Percentiles rank a stretch among this genome's conserved stretches.
Evolutionary conservation across 2,888 invertebrate genomes (phyloP).

Genomic region (Carabus problematicus): DNA sequence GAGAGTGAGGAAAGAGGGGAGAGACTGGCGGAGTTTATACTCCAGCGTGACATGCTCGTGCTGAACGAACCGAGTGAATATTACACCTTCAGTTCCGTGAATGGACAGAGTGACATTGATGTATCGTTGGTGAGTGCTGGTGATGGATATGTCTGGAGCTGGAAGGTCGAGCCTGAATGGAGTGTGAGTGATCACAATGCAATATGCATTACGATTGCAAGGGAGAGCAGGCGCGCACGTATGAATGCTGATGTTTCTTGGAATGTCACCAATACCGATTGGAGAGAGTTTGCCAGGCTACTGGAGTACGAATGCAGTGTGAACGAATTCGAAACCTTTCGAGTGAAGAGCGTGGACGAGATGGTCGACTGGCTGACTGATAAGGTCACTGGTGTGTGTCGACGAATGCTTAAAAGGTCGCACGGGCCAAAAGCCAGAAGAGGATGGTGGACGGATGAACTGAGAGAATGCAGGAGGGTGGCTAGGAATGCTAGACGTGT

Average conservation of each 20-base stretch:
- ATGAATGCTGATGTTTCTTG: background rate
- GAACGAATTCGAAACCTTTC: background rate
- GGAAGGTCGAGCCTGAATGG: background rate
- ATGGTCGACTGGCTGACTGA: background rate
- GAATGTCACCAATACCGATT: background rate
- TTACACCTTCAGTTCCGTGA: conserved; percentile 43
- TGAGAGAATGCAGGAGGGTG: too few relatives aligned
- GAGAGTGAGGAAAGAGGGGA: conserved; percentile 17
- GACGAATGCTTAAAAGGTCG: background rate
- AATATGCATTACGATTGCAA: background rate
- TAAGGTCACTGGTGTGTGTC: background rate
- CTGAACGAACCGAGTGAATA: conserved; percentile 43
- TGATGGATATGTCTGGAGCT: background rate
- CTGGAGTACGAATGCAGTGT: background rate
- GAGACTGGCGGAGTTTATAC: conserved; percentile 24
- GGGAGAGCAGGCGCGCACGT: background rate
- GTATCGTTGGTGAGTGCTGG: conserved; percentile 40
- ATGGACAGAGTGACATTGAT: conserved; percentile 44
- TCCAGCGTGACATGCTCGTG: conserved; percentile 34
- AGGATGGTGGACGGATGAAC: background rate
- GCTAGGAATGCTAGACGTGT: too few relatives aligned
- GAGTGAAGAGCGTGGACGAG: background rate
- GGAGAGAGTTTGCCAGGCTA: background rate
- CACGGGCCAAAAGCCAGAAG: background rate
- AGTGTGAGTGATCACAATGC: conserved; percentile 34